phyloP scores from a whole-genome alignment of 2,113 vertebrate species.

The Podarcis cretensis region DNA sequence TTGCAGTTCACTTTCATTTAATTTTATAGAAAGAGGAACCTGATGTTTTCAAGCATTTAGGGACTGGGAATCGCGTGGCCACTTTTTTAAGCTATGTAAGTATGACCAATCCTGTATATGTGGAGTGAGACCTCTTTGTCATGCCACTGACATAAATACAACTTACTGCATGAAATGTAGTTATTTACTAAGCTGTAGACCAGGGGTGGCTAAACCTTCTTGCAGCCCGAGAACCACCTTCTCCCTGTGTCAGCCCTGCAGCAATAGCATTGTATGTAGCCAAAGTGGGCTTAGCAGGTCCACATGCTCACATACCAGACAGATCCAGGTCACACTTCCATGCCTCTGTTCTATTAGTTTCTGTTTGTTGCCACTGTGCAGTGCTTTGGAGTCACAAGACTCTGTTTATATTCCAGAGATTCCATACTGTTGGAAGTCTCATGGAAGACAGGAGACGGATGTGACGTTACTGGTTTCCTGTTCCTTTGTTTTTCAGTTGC shows the following conservation, averaged over 20 bases:
- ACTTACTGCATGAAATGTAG: slow-evolving; percentile 6
- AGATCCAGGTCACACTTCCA: too few relatives aligned
- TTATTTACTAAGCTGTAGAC: neutral
- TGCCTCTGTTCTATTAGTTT: too few relatives aligned
- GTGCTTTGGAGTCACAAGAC: too few relatives aligned
- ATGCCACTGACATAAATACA: slow-evolving; percentile 20
- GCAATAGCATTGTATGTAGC: neutral
- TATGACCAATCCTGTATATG: slow-evolving; percentile 72
- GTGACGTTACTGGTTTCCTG: too few relatives aligned
- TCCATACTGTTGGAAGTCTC: too few relatives aligned
- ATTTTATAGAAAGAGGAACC: slow-evolving; percentile 98
- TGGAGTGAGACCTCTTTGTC: slow-evolving; percentile 17
- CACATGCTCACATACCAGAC: too few relatives aligned
- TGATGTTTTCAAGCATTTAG: slow-evolving; percentile 99
- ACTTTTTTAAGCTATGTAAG: slow-evolving; percentile 99
- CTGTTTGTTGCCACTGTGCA: too few relatives aligned
- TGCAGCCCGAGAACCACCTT: neutral
- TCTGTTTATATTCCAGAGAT: too few relatives aligned
- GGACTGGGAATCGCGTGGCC: slow-evolving; percentile 99
- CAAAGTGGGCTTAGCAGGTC: too few relatives aligned
- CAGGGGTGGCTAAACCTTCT: neutral
- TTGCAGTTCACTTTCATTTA: slow-evolving; percentile 86
- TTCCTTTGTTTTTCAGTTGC: too few relatives aligned
- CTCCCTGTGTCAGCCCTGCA: neutral
- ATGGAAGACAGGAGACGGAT: too few relatives aligned